phyloP scores from a whole-genome alignment of 2,113 vertebrate genomes.

The Sitta europaea region DNA sequence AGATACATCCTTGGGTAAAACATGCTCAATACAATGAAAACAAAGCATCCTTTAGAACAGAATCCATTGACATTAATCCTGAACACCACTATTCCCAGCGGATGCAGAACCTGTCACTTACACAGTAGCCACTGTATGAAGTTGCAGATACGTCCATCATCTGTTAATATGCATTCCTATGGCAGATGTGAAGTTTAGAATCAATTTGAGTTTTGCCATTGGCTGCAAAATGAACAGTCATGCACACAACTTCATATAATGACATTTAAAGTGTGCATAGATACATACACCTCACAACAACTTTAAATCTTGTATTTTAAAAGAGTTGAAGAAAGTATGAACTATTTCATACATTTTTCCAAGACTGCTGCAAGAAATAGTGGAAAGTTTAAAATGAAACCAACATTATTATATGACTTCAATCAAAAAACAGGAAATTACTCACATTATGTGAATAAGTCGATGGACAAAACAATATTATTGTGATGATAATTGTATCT shows the following conservation, averaged over 20 bases:
- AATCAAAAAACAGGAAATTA: not conserved
- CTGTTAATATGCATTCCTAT: not conserved
- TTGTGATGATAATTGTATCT: not conserved
- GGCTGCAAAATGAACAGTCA: not conserved
- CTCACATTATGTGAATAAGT: not conserved
- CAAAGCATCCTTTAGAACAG: not conserved
- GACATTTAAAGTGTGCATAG: not conserved
- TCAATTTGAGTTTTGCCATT: not conserved
- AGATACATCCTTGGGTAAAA: not conserved
- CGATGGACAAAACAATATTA: not conserved
- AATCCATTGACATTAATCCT: not conserved
- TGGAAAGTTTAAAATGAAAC: not conserved
- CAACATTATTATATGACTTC: not conserved
- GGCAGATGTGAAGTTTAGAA: not conserved
- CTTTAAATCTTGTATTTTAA: constrained; percentile 1
- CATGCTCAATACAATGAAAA: not conserved
- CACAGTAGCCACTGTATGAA: not conserved
- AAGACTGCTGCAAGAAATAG: not conserved
- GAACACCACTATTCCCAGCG: not conserved
- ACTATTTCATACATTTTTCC: not conserved
- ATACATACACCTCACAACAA: not conserved
- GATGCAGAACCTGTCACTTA: not conserved
- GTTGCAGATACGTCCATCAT: not conserved
- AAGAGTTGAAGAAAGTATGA: not conserved
- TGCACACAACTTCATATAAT: not conserved